Evolutionary conservation across 2,113 vertebrate genomes (phyloP).

Genomic region (Marmota monax): DNA sequence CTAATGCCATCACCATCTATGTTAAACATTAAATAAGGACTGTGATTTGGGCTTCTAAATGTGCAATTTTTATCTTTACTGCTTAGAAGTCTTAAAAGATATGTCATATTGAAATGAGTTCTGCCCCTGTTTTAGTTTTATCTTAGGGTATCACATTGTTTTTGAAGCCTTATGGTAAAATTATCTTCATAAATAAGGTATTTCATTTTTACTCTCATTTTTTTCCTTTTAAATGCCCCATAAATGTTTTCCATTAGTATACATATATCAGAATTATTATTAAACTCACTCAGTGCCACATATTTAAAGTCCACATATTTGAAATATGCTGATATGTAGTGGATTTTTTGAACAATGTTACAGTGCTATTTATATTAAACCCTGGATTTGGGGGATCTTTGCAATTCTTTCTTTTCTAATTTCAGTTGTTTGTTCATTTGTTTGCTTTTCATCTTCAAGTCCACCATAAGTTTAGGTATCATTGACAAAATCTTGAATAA

Average conservation of each 20-base stretch:
- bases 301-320: background rate
- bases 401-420: background rate
- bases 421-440: background rate
- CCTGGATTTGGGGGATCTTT: background rate
- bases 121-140: background rate
- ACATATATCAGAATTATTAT: background rate
- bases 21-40: background rate
- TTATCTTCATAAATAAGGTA: background rate
- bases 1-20: background rate
- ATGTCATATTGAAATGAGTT: background rate
- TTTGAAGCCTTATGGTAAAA: background rate
- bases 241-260: background rate
- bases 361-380: background rate
- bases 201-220: background rate
- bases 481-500: conserved; percentile 5
- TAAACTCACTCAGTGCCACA: background rate
- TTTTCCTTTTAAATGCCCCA: background rate
- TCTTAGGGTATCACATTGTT: background rate
- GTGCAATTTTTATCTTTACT: background rate
- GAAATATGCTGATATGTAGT: background rate
- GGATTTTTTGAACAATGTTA: background rate
- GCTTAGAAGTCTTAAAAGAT: background rate
- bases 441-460: background rate
- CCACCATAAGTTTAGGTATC: background rate
- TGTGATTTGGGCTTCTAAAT: background rate